phyloP scores from a whole-genome alignment of 2,888 invertebrate genomes.

The Hypolimnas misippus region DNA sequence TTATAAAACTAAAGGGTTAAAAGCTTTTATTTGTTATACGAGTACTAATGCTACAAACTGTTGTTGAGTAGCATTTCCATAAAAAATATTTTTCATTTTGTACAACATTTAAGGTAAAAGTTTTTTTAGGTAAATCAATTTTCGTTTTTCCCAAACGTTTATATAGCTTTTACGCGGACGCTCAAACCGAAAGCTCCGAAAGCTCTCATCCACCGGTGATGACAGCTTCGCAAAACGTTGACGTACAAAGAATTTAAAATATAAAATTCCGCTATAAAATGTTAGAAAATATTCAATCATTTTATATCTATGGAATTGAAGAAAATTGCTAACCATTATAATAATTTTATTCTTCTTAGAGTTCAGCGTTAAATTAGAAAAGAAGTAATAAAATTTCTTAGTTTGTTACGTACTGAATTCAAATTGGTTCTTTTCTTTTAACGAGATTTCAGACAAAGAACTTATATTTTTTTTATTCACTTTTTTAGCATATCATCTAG shows the following conservation, averaged over 20 bases:
- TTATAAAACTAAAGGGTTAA: no score
- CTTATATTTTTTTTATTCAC: no score
- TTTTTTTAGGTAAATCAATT: conserved; percentile 25
- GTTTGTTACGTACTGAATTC: no score
- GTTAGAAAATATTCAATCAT: neutral
- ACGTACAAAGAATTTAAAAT: conserved; percentile 18
- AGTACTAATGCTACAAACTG: no score
- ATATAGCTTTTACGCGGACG: conserved; percentile 27
- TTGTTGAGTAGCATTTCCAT: no score
- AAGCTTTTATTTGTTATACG: no score
- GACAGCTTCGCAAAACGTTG: conserved; percentile 26
- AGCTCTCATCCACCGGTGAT: conserved; percentile 28
- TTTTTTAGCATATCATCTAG: no score
- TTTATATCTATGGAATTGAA: neutral
- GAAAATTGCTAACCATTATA: neutral
- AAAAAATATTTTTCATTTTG: neutral
- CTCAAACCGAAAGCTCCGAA: conserved; percentile 21
- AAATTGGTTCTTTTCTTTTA: conserved; percentile 5
- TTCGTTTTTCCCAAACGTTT: conserved; percentile 19
- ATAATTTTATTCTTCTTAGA: neutral
- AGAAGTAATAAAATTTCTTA: no score
- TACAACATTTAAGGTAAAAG: conserved; percentile 6
- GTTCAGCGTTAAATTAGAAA: no score
- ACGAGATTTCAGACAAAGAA: no score
- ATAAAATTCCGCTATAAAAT: conserved; percentile 11